A percentile compares a stretch with the other conserved stretches of the same genome.
These are phyloP conservation scores for Cephalotes varians DNA, from an alignment of 2,888 invertebrate species.

Conservation along the genomic window DNA sequence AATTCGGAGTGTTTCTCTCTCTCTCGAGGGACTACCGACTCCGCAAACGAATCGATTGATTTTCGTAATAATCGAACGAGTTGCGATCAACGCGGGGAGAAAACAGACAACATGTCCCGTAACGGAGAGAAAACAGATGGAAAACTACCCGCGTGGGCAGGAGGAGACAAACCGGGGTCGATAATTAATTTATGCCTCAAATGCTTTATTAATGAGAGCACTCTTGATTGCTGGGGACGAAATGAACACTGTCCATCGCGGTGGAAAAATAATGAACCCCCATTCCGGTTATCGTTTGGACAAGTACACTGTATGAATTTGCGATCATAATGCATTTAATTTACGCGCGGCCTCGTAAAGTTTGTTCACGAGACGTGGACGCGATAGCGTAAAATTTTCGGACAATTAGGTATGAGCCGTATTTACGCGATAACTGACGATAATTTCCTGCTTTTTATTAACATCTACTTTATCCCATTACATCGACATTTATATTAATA, in stretches of 20 bases:
- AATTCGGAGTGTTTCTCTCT: background rate
- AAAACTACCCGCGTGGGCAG: background rate
- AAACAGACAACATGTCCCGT: background rate
- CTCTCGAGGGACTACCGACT: background rate
- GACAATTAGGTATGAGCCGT: background rate
- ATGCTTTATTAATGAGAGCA: slow-evolving; percentile 50
- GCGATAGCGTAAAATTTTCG: slow-evolving; percentile 4
- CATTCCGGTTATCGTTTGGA: slow-evolving; percentile 13
- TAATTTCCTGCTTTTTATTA: background rate
- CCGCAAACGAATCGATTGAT: background rate
- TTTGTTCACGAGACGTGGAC: background rate
- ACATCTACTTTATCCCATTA: background rate
- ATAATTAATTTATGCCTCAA: slow-evolving; percentile 49
- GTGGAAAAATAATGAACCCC: slow-evolving; percentile 33
- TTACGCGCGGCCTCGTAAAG: background rate
- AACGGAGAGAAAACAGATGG: slow-evolving; percentile 3
- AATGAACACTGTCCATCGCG: slow-evolving; percentile 6
- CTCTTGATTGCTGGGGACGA: slow-evolving; percentile 25
- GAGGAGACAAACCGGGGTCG: background rate
- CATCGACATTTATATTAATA: background rate
- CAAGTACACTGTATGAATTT: slow-evolving; percentile 22
- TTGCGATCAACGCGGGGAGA: background rate
- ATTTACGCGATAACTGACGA: background rate
- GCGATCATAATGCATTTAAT: slow-evolving; percentile 35
- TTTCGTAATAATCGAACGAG: slow-evolving; percentile 4